Evolutionary conservation across 2,888 invertebrate genomes (phyloP).

Genomic region (Spatulosminthurus flaviceps): DNA sequence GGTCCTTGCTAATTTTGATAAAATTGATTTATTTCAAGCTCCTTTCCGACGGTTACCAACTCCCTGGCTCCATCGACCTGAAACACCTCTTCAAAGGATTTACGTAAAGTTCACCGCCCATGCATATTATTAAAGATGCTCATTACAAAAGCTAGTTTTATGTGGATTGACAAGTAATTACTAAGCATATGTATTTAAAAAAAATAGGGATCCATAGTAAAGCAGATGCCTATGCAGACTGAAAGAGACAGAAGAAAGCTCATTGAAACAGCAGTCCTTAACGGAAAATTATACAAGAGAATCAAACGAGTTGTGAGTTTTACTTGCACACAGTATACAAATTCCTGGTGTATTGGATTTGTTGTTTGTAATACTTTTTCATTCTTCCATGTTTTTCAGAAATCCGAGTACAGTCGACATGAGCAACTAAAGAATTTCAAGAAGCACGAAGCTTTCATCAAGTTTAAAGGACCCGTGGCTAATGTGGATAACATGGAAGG

Average conservation of each 20-base stretch:
- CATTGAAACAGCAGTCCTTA: slow-evolving; percentile 9
- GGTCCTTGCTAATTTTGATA: slow-evolving; percentile 6
- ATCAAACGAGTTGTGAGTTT: slow-evolving; percentile 18
- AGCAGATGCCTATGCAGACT: slow-evolving; percentile 6
- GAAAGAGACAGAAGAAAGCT: slow-evolving; percentile 20
- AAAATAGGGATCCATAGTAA: slow-evolving; percentile 5
- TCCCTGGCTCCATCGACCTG: slow-evolving; percentile 8
- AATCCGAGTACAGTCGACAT: slow-evolving; percentile 20
- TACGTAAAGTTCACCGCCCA: neutral
- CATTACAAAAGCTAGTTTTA: neutral
- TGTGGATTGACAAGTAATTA: too few species aligned
- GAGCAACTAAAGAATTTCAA: slow-evolving; percentile 30
- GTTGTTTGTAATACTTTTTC: neutral
- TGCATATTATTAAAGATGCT: neutral
- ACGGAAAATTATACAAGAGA: slow-evolving; percentile 27
- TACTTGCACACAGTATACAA: neutral
- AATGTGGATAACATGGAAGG: neutral
- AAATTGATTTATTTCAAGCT: slow-evolving; percentile 21
- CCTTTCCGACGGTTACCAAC: slow-evolving; percentile 18
- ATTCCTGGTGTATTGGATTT: neutral
- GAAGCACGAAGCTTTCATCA: slow-evolving; percentile 30
- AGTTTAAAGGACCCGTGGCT: slow-evolving; percentile 28
- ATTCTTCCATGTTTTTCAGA: neutral
- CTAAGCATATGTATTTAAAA: neutral
- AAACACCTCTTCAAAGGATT: slow-evolving; percentile 23